A percentile compares a stretch with the other conserved stretches of the same genome.
Conservation (phyloP, 53 echinoderm and acorn worm genomes). For the Echinometra lucunter region DNA sequence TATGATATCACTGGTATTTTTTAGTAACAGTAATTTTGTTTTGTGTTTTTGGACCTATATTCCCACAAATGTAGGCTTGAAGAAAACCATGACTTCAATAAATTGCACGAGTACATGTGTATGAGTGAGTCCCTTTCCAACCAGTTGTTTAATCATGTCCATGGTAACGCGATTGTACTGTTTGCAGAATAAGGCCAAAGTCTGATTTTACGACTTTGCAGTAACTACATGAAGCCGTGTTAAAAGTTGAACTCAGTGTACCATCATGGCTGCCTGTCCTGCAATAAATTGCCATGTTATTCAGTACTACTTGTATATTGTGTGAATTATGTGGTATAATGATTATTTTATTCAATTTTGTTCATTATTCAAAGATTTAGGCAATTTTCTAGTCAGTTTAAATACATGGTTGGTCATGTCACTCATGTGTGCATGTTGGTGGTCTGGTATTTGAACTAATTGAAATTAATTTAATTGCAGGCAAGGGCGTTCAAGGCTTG, state of each 20-base stretch:
- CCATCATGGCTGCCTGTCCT: background rate
- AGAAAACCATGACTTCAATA: background rate
- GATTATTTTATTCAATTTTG: background rate
- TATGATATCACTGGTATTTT: no score
- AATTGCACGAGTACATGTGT: no score
- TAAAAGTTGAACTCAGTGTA: background rate
- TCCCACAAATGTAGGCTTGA: background rate
- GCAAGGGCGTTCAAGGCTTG: no score
- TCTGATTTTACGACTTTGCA: conserved; percentile 1
- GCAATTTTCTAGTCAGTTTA: background rate
- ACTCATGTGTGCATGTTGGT: no score
- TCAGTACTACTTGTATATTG: background rate
- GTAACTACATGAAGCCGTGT: background rate
- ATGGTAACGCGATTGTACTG: background rate
- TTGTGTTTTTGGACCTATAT: no score
- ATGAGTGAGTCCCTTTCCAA: background rate
- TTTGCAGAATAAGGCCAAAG: conserved; percentile 7
- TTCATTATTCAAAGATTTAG: background rate
- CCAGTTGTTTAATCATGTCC: conserved; percentile 17
- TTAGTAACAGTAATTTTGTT: no score
- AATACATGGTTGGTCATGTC: no score
- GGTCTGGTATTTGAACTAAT: no score
- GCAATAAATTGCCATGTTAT: background rate
- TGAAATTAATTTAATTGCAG: no score
- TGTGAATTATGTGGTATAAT: background rate